phyloP scores from a whole-genome alignment of 2,888 invertebrate genomes.

The Cantharis flavilabris region DNA sequence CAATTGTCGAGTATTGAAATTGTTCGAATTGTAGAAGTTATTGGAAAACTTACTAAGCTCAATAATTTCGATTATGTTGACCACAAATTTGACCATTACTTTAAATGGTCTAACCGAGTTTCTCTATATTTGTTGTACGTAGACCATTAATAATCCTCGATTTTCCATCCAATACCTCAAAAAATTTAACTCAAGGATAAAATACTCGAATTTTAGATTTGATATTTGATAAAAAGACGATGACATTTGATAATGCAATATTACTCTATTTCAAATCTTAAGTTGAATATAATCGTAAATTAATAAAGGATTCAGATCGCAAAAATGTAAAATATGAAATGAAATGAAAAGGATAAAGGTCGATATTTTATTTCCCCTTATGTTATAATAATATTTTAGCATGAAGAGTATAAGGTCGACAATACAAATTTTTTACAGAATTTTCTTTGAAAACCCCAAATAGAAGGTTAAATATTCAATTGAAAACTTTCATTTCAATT shows the following conservation, averaged over 20 bases:
- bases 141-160: background rate
- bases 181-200: too few relatives aligned
- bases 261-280: too few relatives aligned
- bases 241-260: too few relatives aligned
- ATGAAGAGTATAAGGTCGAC: background rate
- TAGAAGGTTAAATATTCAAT: background rate
- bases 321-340: too few relatives aligned
- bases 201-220: too few relatives aligned
- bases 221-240: too few relatives aligned
- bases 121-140: background rate
- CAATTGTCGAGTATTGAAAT: constrained; percentile 11
- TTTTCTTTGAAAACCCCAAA: background rate
- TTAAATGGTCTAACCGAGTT: background rate
- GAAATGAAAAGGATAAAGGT: background rate
- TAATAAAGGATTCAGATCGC: too few relatives aligned
- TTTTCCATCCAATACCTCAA: too few relatives aligned
- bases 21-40: constrained; percentile 7
- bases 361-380: background rate
- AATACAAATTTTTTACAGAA: background rate
- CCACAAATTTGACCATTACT: background rate
- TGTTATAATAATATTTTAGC: background rate
- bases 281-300: too few relatives aligned
- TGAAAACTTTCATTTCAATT: background rate
- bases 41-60: constrained; percentile 4
- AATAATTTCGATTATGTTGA: constrained; percentile 2